phyloP scores from a whole-genome alignment of 2,888 invertebrate genomes.

The Minunthozetes semirufus region DNA sequence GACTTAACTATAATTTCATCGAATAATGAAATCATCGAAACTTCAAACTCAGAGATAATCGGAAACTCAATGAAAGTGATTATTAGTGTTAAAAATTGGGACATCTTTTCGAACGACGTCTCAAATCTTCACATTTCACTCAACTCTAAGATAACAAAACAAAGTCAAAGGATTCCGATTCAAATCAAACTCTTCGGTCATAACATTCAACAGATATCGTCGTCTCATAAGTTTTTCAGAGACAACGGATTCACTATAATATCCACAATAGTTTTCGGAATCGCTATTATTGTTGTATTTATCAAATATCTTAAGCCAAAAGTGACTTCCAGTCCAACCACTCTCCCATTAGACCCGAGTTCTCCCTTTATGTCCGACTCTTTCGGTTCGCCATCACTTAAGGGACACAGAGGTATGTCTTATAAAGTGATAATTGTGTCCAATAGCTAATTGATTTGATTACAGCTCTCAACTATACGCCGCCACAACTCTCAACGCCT shows the following conservation, averaged over 20 bases:
- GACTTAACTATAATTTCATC: background rate
- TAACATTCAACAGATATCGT: background rate
- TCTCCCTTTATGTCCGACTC: background rate
- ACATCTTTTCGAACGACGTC: slow-evolving; percentile 33
- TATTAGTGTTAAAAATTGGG: slow-evolving; percentile 1
- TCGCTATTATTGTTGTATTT: background rate
- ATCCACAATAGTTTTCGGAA: background rate
- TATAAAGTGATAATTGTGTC: background rate
- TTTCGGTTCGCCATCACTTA: background rate
- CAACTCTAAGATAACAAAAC: slow-evolving; percentile 12
- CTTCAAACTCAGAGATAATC: background rate
- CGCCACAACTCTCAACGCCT: background rate
- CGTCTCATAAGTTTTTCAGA: background rate
- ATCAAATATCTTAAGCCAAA: background rate
- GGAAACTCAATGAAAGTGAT: slow-evolving; percentile 13
- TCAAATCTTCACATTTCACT: slow-evolving; percentile 28
- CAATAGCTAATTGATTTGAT: background rate
- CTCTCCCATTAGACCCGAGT: background rate
- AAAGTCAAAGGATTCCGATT: slow-evolving; percentile 14
- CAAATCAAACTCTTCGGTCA: slow-evolving; percentile 25
- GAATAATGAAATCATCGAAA: slow-evolving; percentile 19
- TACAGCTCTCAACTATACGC: background rate
- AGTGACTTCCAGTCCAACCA: background rate
- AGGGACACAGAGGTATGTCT: background rate
- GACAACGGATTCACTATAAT: background rate